Conservation (phyloP, 1,140 invertebrate genomes). For the Drosophila mauritiana region DNA sequence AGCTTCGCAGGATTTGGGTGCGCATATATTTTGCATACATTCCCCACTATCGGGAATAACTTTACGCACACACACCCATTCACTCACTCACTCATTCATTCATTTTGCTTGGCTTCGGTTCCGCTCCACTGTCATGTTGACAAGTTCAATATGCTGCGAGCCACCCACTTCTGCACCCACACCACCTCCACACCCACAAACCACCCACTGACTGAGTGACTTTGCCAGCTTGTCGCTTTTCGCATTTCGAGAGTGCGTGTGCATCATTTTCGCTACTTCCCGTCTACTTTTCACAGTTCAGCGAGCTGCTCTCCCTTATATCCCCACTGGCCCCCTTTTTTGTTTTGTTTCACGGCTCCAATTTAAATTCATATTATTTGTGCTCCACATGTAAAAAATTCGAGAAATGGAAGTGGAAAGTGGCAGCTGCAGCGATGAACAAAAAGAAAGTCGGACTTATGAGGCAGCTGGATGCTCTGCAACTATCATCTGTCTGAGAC, state of each 20-base stretch:
- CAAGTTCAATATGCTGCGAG: slow-evolving; percentile 68
- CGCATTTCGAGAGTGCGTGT: slow-evolving; percentile 40
- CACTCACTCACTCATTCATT: slow-evolving; percentile 50
- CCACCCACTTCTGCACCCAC: neutral
- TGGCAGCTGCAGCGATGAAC: slow-evolving; percentile 22
- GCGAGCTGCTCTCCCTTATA: slow-evolving; percentile 24
- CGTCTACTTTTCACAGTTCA: slow-evolving; percentile 74
- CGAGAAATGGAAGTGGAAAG: neutral
- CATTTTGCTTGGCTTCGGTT: slow-evolving; percentile 39
- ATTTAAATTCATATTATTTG: slow-evolving; percentile 83
- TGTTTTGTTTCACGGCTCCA: slow-evolving; percentile 49
- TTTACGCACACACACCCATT: slow-evolving; percentile 53
- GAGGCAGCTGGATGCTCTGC: slow-evolving; percentile 30
- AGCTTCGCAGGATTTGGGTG: slow-evolving; percentile 9
- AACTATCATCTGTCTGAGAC: neutral
- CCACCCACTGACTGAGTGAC: slow-evolving; percentile 40
- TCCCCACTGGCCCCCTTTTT: slow-evolving; percentile 4
- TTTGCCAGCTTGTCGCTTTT: slow-evolving; percentile 58
- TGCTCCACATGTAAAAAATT: slow-evolving; percentile 47
- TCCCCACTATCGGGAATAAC: slow-evolving; percentile 66
- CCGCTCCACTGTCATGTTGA: slow-evolving; percentile 64
- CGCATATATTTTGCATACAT: slow-evolving; percentile 70
- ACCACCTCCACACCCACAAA: neutral
- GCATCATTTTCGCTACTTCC: slow-evolving; percentile 66
- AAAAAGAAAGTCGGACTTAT: slow-evolving; percentile 20